Base-by-base conservation (phyloP, 1,140 invertebrate genomes). In the Anastrepha obliqua region DNA sequence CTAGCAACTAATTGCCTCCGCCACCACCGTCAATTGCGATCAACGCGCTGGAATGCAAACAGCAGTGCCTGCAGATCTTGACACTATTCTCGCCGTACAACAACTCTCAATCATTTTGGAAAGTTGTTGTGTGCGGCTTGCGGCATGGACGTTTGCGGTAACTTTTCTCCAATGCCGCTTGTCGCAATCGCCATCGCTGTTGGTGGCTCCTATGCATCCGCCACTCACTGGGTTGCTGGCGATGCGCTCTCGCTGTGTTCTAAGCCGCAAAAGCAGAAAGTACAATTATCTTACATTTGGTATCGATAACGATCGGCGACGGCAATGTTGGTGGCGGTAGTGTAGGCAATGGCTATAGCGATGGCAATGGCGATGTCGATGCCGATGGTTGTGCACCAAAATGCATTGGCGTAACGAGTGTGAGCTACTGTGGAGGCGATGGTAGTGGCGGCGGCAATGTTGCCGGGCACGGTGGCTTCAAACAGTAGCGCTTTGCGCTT, bases 261-360 rank as follows among this genome's bases (percentile, higher is more conserved):
- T 74, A 74, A 74, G 67, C 67, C 67, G 67, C 39, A 74, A 74
- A 47, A 15, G 44, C 42, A 17, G 39, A 74, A 74, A 74, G 17
- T 74, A 74, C 67, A 74, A 74, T 74, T 74, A 74, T 74, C 67
- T 74, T 74, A 47, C 67, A 74, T 74, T 74, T 62, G 60, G 4
- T 74, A 74, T 74, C 39, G 42, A 74, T 67, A 74, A 47, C 42
- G 67, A 74, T 74, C 67, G 42, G 42, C 42, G 67, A 17, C 15
- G 42, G 7, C 67, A 47, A 47, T 74, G 67, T 17, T 47, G 67
- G 42, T 42, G 42, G 67, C 39, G 13, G 39, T 3, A 3, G 20
- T 13, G 29, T 74, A 44, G 13, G 42, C 7, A 15, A 44, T 62
- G 60, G 17, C 60, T 42, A 29, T 15, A 8, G 64, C 64, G 64